These are phyloP conservation scores for Ochropacha duplaris DNA, from an alignment of 2,888 invertebrate genomes.

Conservation along the genomic window DNA sequence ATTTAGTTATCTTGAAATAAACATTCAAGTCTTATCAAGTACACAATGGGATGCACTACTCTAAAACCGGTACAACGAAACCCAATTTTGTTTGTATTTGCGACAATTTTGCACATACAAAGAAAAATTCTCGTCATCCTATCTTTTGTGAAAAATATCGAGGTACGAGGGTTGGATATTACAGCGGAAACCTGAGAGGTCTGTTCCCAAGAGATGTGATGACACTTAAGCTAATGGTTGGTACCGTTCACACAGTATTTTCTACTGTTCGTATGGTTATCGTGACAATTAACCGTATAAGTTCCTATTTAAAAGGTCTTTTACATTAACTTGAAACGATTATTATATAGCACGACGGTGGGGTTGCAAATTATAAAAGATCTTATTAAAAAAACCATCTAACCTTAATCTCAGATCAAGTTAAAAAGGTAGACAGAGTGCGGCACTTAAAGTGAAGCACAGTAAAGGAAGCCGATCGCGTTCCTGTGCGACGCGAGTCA, in stretches of 20 bases:
- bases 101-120: neutral
- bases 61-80: neutral
- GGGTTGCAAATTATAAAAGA: too few relatives aligned
- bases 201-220: conserved; percentile 13
- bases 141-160: neutral
- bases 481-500: too few relatives aligned
- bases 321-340: neutral
- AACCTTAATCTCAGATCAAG: too few relatives aligned
- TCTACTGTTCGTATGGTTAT: neutral
- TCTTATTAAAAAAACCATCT: too few relatives aligned
- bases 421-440: too few relatives aligned
- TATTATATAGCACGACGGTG: neutral
- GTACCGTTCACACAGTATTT: neutral
- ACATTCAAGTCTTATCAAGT: neutral
- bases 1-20: neutral
- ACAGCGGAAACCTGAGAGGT: conserved; percentile 8
- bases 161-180: conserved; percentile 5
- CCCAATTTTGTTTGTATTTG: neutral
- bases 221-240: conserved; percentile 25
- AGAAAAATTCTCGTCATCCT: neutral
- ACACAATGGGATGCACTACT: neutral
- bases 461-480: too few relatives aligned
- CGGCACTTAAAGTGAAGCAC: too few relatives aligned
- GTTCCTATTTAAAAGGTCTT: neutral
- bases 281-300: neutral